Conservation (phyloP, 2,888 invertebrate species). For the Lasioglossum morio region DNA sequence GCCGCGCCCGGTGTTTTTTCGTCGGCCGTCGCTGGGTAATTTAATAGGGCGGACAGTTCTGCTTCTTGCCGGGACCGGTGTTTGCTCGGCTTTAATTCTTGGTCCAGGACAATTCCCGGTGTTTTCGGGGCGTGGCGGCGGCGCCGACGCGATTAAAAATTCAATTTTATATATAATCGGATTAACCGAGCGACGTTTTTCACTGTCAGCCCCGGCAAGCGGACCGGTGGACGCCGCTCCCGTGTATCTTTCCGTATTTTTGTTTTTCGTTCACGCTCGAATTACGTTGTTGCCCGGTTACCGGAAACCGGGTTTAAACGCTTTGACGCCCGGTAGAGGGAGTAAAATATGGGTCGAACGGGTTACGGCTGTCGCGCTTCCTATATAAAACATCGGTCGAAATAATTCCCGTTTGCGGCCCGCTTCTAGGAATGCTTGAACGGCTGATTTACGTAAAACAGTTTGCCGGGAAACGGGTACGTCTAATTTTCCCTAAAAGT, state of each 20-base stretch:
- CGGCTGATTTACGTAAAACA: not conserved
- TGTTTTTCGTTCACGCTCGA: constrained; percentile 18
- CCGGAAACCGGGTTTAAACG: constrained; percentile 10
- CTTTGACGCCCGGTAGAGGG: not conserved
- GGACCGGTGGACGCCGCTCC: not conserved
- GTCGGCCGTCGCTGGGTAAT: constrained; percentile 40
- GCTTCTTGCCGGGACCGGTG: constrained; percentile 15
- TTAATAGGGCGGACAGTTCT: constrained; percentile 53
- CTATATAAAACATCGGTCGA: not conserved
- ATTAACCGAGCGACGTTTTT: constrained; percentile 48
- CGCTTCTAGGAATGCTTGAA: not conserved
- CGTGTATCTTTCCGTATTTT: constrained; percentile 3
- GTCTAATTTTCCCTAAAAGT: not conserved
- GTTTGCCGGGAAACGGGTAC: not conserved
- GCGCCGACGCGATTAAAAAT: constrained; percentile 49
- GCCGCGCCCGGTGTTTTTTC: constrained; percentile 41
- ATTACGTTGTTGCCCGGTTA: constrained; percentile 26
- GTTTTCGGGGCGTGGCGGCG: not conserved
- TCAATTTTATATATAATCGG: constrained; percentile 58
- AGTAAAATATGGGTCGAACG: not conserved
- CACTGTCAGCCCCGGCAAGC: constrained; percentile 21
- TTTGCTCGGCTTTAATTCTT: constrained; percentile 46
- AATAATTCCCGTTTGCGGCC: not conserved
- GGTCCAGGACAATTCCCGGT: constrained; percentile 11
- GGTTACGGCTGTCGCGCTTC: constrained; percentile 1